Conservation (phyloP, 2,797 vertebrate species). For the Hozukius guyotensis region DNA sequence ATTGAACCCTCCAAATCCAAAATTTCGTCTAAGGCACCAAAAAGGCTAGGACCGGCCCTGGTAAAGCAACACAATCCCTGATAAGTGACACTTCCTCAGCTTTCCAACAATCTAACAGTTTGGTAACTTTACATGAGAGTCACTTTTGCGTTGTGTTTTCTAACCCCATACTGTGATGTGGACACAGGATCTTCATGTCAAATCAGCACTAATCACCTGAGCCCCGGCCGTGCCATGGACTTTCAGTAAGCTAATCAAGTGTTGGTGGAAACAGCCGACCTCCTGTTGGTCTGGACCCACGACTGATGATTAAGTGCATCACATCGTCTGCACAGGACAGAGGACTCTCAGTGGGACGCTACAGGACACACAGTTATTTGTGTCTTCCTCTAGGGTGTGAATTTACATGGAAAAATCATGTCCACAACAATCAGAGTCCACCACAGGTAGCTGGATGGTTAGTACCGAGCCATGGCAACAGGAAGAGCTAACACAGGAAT, state of each 20-base stretch:
- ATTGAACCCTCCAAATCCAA: too few species aligned
- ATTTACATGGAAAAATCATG: neutral
- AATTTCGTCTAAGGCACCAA: too few species aligned
- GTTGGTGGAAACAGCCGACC: slow-evolving; percentile 33
- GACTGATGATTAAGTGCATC: slow-evolving; percentile 1
- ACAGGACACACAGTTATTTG: neutral
- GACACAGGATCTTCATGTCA: slow-evolving; percentile 13
- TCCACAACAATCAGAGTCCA: neutral
- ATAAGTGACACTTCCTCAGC: neutral
- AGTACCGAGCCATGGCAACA: neutral
- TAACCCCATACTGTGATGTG: slow-evolving; percentile 22
- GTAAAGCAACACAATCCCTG: neutral
- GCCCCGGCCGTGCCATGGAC: slow-evolving; percentile 25
- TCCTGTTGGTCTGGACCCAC: slow-evolving; percentile 13
- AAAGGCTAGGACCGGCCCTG: too few species aligned
- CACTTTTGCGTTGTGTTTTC: slow-evolving; percentile 30
- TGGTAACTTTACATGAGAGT: neutral
- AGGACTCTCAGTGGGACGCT: neutral
- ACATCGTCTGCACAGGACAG: neutral
- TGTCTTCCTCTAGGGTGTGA: neutral
- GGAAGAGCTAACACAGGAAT: neutral
- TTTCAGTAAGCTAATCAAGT: slow-evolving; percentile 44
- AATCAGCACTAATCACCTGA: slow-evolving; percentile 46
- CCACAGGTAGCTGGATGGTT: neutral
- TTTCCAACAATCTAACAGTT: neutral